These are phyloP conservation scores for Hypomecis punctinalis DNA, from an alignment of 2,888 invertebrate genomes.

Conservation along the genomic window DNA sequence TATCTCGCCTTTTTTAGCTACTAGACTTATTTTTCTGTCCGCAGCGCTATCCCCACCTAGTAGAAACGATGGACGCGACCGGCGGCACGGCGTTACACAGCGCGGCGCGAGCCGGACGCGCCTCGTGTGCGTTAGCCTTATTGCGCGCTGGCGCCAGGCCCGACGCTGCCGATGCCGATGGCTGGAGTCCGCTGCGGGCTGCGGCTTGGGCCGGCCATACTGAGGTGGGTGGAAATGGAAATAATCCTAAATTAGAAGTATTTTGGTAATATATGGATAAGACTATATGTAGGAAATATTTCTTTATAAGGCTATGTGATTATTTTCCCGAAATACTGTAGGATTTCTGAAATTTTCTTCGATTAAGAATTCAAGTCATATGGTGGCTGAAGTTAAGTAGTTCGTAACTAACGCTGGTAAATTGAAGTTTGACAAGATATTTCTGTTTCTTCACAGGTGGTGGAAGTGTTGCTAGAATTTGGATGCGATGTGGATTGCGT, in stretches of 20 bases:
- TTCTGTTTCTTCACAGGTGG: constrained; percentile 82
- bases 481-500: constrained; percentile 94
- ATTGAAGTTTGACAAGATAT: not conserved
- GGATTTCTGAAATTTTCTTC: too few species aligned
- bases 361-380: too few species aligned
- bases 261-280: too few species aligned
- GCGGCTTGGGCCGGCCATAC: constrained; percentile 98
- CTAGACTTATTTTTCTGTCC: not conserved
- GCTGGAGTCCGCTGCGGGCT: constrained; percentile 95
- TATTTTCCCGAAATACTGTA: too few species aligned
- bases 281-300: too few species aligned
- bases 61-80: constrained; percentile 89
- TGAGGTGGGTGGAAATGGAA: too few species aligned
- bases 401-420: too few species aligned
- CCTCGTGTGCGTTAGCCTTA: constrained; percentile 88
- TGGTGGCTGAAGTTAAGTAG: too few species aligned
- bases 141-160: constrained; percentile 89
- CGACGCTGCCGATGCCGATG: constrained; percentile 94
- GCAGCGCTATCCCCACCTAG: constrained; percentile 82
- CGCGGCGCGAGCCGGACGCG: constrained; percentile 93
- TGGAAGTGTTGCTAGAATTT: constrained; percentile 90
- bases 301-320: too few species aligned
- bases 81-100: constrained; percentile 95
- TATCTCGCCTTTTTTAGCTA: not conserved
- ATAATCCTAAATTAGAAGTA: too few species aligned